A percentile compares a stretch with the other conserved stretches of the same genome.
These are phyloP conservation scores for Phylloscopus trochiloides DNA, from an alignment of 2,113 vertebrate genomes.

Conservation along the genomic window DNA sequence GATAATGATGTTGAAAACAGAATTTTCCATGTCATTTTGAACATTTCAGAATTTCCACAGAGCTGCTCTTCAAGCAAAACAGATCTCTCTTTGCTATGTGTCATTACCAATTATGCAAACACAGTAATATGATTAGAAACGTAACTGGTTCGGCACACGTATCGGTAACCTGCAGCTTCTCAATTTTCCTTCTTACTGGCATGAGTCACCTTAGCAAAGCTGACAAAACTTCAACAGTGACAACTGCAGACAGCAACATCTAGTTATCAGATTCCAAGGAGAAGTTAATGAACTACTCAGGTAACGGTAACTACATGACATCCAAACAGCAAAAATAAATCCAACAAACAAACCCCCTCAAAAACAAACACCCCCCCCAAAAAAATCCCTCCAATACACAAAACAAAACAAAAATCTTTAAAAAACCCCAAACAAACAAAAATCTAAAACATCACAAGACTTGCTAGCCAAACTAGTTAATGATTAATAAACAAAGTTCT, in stretches of 20 bases:
- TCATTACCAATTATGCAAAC: not conserved
- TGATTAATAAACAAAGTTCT: not conserved
- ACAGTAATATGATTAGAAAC: not conserved
- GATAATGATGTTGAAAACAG: not conserved
- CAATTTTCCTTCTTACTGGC: not conserved
- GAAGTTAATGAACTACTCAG: not conserved
- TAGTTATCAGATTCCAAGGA: not conserved
- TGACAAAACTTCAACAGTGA: not conserved
- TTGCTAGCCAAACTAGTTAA: not conserved
- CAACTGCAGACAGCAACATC: not conserved
- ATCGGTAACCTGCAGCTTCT: not conserved
- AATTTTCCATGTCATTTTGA: not conserved
- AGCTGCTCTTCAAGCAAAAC: not conserved
- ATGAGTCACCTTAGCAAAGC: not conserved
- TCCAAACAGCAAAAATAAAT: not conserved
- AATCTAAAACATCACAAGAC: not conserved
- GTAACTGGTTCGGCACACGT: not conserved
- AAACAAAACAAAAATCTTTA: not conserved
- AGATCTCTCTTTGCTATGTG: not conserved
- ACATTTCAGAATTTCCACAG: not conserved
- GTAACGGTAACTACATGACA: not conserved
- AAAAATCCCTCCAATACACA: not conserved
- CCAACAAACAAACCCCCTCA: not conserved
- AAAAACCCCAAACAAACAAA: not conserved
- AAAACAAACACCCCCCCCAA: not conserved